These are phyloP conservation scores for Drosophila pegasa DNA, from an alignment of 2,888 invertebrate species.

Conservation along the genomic window DNA sequence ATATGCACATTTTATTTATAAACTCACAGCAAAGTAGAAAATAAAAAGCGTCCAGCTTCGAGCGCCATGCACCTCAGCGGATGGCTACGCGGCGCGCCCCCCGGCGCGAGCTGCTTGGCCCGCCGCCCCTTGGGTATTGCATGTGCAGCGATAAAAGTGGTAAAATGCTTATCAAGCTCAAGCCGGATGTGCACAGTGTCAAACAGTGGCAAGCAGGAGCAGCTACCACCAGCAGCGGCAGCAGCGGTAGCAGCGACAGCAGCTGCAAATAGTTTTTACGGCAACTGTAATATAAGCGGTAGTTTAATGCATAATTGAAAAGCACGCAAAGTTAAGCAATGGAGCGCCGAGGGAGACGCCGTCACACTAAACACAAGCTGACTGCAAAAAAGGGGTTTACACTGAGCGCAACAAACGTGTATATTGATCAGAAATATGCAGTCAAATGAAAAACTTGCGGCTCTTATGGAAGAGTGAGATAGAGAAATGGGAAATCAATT, in stretches of 20 bases:
- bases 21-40: constrained; percentile 67
- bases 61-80: constrained; percentile 43
- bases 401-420: background rate
- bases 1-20: constrained; percentile 80
- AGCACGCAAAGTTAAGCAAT: constrained; percentile 75
- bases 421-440: background rate
- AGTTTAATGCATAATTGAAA: constrained; percentile 80
- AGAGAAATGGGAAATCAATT: background rate
- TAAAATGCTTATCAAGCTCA: constrained; percentile 77
- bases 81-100: background rate
- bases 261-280: constrained; percentile 64
- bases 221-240: constrained; percentile 5
- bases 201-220: constrained; percentile 46
- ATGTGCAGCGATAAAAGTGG: constrained; percentile 69
- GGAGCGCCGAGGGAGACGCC: constrained; percentile 13
- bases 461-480: too few species aligned
- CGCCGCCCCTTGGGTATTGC: constrained; percentile 35
- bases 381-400: background rate
- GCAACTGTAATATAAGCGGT: constrained; percentile 58
- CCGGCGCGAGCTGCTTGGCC: background rate
- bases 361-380: constrained; percentile 6
- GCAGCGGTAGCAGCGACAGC: constrained; percentile 13
- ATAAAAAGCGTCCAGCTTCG: constrained; percentile 54
- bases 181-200: constrained; percentile 79
- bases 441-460: constrained; percentile 1